Evolutionary conservation across 2,113 vertebrate genomes (phyloP).

Genomic region (Menidia beryllina): DNA sequence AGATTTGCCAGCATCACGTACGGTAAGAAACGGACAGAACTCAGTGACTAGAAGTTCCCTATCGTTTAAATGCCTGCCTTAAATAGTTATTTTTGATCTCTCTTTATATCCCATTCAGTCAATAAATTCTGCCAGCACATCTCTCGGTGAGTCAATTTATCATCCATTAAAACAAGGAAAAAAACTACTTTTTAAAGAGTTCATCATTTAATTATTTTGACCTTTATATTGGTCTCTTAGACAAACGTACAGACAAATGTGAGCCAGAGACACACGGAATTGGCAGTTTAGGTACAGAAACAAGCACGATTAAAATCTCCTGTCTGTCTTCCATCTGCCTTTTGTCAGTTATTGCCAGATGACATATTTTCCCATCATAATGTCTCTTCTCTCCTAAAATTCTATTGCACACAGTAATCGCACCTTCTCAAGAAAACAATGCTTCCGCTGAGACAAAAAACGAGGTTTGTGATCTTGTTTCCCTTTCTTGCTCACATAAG

Average conservation of each 20-base stretch:
- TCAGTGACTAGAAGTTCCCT: not conserved
- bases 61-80: not conserved
- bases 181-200: too few relatives aligned
- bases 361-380: too few relatives aligned
- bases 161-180: too few relatives aligned
- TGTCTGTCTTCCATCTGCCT: not conserved
- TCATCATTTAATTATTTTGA: not conserved
- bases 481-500: not conserved
- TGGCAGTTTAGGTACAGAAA: not conserved
- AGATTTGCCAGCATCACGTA: not conserved
- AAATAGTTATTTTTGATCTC: not conserved
- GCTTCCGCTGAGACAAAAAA: not conserved
- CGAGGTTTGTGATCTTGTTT: conserved; percentile 25
- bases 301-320: not conserved
- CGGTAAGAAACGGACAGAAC: not conserved
- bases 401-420: not conserved
- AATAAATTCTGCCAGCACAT: conserved; percentile 1
- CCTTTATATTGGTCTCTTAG: conserved; percentile 5
- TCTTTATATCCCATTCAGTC: conserved; percentile 6
- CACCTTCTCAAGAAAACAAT: not conserved
- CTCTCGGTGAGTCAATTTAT: conserved; percentile 39
- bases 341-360: not conserved
- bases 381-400: not conserved
- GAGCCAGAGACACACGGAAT: not conserved
- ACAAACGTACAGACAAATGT: not conserved